phyloP scores from a whole-genome alignment of 1,140 invertebrate species.

The Dendrolimus punctatus region DNA sequence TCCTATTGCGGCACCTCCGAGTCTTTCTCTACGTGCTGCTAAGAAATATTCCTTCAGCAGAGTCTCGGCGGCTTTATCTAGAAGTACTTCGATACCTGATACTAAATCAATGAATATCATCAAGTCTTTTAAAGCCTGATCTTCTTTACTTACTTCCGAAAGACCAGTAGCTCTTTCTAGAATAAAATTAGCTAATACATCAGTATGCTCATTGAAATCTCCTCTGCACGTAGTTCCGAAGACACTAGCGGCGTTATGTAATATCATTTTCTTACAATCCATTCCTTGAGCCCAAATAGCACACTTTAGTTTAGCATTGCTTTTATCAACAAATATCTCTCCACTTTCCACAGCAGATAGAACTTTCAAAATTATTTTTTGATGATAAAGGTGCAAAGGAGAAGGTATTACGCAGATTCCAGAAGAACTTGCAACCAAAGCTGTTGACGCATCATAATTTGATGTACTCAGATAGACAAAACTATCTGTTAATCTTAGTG shows the following conservation, averaged over 20 bases:
- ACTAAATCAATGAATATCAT: slow-evolving; percentile 39
- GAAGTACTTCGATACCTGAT: slow-evolving; percentile 34
- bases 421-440: slow-evolving; percentile 35
- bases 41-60: slow-evolving; percentile 50
- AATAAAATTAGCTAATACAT: slow-evolving; percentile 41
- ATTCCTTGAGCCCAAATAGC: slow-evolving; percentile 54
- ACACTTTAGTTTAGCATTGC: slow-evolving; percentile 29
- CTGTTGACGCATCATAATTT: slow-evolving; percentile 23
- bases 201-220: slow-evolving; percentile 38
- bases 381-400: slow-evolving; percentile 45
- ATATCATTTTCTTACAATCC: slow-evolving; percentile 45
- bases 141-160: slow-evolving; percentile 21
- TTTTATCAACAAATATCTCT: slow-evolving; percentile 24
- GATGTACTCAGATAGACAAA: slow-evolving; percentile 30
- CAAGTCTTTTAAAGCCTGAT: slow-evolving; percentile 39
- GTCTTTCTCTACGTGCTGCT: slow-evolving; percentile 41
- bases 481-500: slow-evolving; percentile 33
- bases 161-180: slow-evolving; percentile 31
- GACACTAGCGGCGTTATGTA: slow-evolving; percentile 46
- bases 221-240: slow-evolving; percentile 47
- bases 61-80: slow-evolving; percentile 29
- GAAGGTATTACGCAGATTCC: slow-evolving; percentile 45
- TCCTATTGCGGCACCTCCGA: slow-evolving; percentile 32
- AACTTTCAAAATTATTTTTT: slow-evolving; percentile 42
- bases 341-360: slow-evolving; percentile 45